Base-by-base conservation (phyloP, 2,888 invertebrate genomes). In the Macropis europaea region DNA sequence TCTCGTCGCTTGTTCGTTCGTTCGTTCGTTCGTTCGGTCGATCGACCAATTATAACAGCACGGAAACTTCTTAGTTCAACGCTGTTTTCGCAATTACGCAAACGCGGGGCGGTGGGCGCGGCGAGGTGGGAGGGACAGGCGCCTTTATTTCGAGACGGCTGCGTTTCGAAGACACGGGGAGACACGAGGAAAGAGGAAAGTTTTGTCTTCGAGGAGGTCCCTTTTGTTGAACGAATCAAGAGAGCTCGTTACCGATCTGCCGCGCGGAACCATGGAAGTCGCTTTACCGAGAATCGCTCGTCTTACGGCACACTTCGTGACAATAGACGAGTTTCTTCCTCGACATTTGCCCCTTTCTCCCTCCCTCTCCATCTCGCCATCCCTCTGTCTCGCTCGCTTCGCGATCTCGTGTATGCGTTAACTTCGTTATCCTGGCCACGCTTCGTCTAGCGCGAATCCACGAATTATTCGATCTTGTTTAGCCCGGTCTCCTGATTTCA, bases 171-270 rank as follows among this genome's bases (percentile, higher is more conserved):
- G n/a, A n/a, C n/a, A n/a, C n/a, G n/a, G n/a, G n/a, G n/a, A 24
- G 30, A 9, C 36, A 36, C 34, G 22, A 24, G 40, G 24, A 47
- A 36, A 60, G 57, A 56, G 72, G 48, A 59, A 72, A 72, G 68
- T 74, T 74, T 74, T 72, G 67, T 74, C 72, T 67, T 34, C 22
- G 7, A 17, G 47, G 63, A 30, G 50, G 43, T 56, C 54, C 40
- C 71, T 64, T 61, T 72, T 72, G 77, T 66, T 52, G 64, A 38
- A 52, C 47, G 66, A 57, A 64, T 52, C 61, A 62, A 77, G 67
- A 50, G 54, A 42, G 47, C 68, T 78, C 60, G 54, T 73, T 76
- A 73, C 76, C 48, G 60, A 63, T 68, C 54, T 52, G 52, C 22
- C 30, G 50, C 45, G 24, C 38, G 40, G 69, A 30, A 60, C 63